Evolutionary conservation across 2,113 vertebrate genomes (phyloP), one percentile per base, ranked within the genome.

Genomic region (Cichladusa arquata): DNA sequence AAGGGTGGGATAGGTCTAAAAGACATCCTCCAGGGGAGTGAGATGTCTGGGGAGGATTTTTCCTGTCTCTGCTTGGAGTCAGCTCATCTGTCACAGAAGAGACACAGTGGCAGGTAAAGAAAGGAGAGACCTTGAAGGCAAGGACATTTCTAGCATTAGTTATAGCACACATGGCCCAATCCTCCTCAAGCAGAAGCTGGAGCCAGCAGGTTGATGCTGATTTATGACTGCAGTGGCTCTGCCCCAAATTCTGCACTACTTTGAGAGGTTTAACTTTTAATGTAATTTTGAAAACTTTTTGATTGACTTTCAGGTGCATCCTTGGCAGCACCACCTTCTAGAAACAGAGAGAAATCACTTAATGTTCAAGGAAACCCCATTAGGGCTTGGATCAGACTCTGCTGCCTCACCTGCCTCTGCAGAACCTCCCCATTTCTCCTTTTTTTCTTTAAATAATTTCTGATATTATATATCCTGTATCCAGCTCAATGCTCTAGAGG

Each of bases 191-290:
- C 65, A 90, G 80, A 48, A 92, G 48, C 62, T 65, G 73, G 14
- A 86, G 72, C 82, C 88, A 74, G 90, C 56, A 83, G 40, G 31
- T 42, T 70, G 82, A 78, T 86, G 79, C 72, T 83, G 82, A 92
- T 94, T 89, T 88, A 95, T 94, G 76, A 93, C 65, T 95, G 85
- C 81, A 36, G 90, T 90, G 64, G 29, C 57, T 90, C 74, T 96
- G 93, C 53, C 76, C 86, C 93, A 93, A 70, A 81, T 94, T 96
- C 72, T 95, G 82, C 61, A 29, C 88, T 95, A 53, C 85, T 83
- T 80, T 34, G 48, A 91, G 50, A 92, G 48, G 31, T 78, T 92
- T 74, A 44, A 72, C 70, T 69, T 94, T 79, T 90, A 88, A 81
- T 78, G 47, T 23, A 65, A n/a, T 86, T 86, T 16, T 45, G 45